A percentile compares a stretch with the other conserved stretches of the same genome.
phyloP scores from a whole-genome alignment of 2,797 vertebrate species.

The Muscicapa striata region DNA sequence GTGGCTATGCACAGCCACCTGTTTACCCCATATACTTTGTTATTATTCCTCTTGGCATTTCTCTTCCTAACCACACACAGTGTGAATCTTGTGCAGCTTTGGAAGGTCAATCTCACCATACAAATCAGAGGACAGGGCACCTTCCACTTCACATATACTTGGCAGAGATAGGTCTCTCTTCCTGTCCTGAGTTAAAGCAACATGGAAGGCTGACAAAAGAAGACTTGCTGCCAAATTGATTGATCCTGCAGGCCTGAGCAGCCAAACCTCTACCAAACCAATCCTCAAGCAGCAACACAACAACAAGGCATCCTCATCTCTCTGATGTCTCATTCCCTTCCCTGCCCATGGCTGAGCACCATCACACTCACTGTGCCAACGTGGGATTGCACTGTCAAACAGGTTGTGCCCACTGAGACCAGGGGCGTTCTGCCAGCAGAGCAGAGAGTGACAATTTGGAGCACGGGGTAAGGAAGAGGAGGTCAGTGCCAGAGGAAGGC shows the following conservation, averaged over 20 bases:
- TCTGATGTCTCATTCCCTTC: not conserved
- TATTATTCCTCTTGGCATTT: not conserved
- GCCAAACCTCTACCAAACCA: not conserved
- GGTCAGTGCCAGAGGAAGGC: not conserved
- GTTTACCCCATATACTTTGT: not conserved
- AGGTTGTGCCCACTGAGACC: rapidly evolving
- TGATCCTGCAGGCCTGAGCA: not conserved
- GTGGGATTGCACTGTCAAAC: not conserved
- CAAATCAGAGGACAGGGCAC: not conserved
- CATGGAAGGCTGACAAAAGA: not conserved
- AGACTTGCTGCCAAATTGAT: not conserved
- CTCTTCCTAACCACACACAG: not conserved
- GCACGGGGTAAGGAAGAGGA: not conserved
- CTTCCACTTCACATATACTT: not conserved
- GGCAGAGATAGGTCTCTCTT: not conserved
- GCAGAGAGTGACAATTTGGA: not conserved
- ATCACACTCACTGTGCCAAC: rapidly evolving
- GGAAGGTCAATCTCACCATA: not conserved
- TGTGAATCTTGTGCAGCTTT: not conserved
- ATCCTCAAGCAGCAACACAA: not conserved
- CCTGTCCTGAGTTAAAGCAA: not conserved
- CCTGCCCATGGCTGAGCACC: not conserved
- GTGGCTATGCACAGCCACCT: not conserved
- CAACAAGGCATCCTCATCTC: not conserved
- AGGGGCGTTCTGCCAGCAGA: rapidly evolving